Conservation (phyloP, 2,797 vertebrate species). For the Phalanger gymnotis region DNA sequence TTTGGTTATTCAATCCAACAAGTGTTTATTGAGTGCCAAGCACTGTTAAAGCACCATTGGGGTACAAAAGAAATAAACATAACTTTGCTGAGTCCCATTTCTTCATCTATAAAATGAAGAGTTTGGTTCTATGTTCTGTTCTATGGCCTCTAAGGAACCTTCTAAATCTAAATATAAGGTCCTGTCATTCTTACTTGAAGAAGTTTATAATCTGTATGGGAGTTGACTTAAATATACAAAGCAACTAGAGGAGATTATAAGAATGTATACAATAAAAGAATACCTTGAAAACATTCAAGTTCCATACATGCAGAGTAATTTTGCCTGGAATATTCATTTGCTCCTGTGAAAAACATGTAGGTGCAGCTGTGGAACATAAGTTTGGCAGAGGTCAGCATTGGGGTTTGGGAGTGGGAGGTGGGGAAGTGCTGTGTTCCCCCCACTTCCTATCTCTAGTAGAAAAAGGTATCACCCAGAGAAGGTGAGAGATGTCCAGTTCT, state of each 20-base stretch:
- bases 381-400: background rate
- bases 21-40: background rate
- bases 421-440: background rate
- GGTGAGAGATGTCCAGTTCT: background rate
- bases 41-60: background rate
- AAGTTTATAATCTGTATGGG: background rate
- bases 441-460: background rate
- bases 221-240: background rate
- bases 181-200: background rate
- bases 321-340: background rate
- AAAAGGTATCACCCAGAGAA: background rate
- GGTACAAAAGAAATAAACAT: background rate
- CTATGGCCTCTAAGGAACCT: background rate
- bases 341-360: background rate
- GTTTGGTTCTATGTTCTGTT: background rate
- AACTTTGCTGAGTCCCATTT: background rate
- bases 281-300: background rate
- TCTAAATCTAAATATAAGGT: background rate
- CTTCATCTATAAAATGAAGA: background rate
- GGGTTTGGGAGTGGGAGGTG: background rate
- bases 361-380: background rate
- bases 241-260: background rate
- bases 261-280: background rate
- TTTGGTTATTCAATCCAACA: background rate
- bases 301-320: background rate